A percentile compares a stretch with the other conserved stretches of the same genome.
Evolutionary conservation across 2,888 invertebrate species (phyloP).

Genomic region (Monoplex corrugatus): DNA sequence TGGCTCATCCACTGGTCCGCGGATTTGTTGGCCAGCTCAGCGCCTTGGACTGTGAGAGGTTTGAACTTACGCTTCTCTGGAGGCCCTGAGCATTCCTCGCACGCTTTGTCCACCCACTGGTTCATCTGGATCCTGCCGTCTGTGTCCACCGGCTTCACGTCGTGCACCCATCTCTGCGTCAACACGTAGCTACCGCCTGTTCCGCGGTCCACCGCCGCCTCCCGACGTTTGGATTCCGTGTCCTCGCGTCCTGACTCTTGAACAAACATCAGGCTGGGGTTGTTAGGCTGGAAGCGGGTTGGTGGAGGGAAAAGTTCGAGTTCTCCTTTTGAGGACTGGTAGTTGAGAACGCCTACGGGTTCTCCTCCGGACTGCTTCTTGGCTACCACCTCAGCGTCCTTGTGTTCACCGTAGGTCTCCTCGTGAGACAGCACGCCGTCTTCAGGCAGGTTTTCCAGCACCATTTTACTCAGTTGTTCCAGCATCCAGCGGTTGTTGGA

Average conservation of each 20-base stretch:
- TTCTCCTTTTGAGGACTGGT: neutral
- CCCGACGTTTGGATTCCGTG: constrained; percentile 26
- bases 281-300: neutral
- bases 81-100: neutral
- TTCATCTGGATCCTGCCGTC: neutral
- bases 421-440: constrained; percentile 50
- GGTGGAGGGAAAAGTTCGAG: neutral
- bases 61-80: neutral
- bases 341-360: constrained; percentile 20
- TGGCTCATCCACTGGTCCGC: constrained; percentile 24
- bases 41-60: neutral
- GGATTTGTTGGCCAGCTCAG: neutral
- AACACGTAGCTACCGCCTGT: constrained; percentile 56
- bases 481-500: constrained; percentile 50
- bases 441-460: constrained; percentile 50
- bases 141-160: constrained; percentile 47
- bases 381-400: neutral
- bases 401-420: constrained; percentile 48
- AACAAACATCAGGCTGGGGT: neutral
- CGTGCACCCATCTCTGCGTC: constrained; percentile 57
- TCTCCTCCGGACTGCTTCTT: neutral
- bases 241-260: neutral
- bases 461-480: constrained; percentile 51
- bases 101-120: constrained; percentile 27
- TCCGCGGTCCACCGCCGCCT: constrained; percentile 51